A percentile compares a stretch with the other conserved stretches of the same genome.
phyloP scores from a whole-genome alignment of 2,113 vertebrate species.

The Glaucidium brasilianum region DNA sequence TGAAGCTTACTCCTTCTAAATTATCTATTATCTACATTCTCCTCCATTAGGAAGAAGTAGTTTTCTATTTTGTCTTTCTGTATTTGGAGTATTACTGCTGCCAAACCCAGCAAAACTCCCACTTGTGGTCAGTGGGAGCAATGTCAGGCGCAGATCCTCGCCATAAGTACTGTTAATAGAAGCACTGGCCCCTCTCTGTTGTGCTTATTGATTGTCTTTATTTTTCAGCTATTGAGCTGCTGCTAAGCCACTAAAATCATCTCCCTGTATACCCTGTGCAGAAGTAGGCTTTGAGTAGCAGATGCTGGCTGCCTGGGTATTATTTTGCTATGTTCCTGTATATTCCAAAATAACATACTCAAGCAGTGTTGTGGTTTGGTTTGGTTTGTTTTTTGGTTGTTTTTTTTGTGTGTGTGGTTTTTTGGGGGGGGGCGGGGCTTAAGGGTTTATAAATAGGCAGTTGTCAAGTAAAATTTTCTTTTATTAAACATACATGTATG shows the following conservation, averaged over 20 bases:
- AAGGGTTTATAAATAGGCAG: not conserved
- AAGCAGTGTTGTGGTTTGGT: not conserved
- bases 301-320: not conserved
- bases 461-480: not conserved
- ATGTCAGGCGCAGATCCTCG: not conserved
- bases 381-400: too few relatives aligned
- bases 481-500: not conserved
- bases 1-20: not conserved
- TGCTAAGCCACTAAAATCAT: not conserved
- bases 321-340: not conserved
- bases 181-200: not conserved
- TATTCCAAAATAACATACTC: not conserved
- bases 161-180: not conserved
- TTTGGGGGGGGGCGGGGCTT: too few relatives aligned
- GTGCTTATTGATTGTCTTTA: not conserved
- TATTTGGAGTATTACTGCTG: not conserved
- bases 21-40: not conserved
- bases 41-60: not conserved
- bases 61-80: not conserved
- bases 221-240: not conserved
- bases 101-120: not conserved
- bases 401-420: too few relatives aligned
- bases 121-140: not conserved
- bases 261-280: not conserved
- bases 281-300: not conserved